Percentiles rank a stretch among this genome's conserved stretches.
These are phyloP conservation scores for Drosophila parthenogenetica DNA, from an alignment of 2,888 invertebrate species.

Conservation along the genomic window DNA sequence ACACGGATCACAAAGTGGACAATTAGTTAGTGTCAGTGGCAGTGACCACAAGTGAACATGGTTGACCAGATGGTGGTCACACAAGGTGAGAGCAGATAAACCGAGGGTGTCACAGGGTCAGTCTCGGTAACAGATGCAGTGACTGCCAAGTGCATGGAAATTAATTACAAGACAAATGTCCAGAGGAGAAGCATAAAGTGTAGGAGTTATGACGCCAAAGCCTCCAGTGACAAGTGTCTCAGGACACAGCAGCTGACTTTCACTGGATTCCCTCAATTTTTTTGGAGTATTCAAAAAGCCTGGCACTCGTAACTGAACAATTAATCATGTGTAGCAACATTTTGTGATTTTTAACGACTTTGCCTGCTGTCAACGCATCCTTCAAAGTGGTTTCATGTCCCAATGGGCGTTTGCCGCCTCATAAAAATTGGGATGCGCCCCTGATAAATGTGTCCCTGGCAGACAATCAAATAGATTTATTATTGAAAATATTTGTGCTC, in stretches of 20 bases:
- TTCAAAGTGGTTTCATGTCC: conserved; percentile 40
- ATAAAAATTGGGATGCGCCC: conserved; percentile 63
- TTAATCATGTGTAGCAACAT: conserved; percentile 79
- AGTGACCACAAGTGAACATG: conserved; percentile 41
- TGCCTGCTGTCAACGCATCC: conserved; percentile 71
- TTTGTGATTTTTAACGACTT: conserved; percentile 82
- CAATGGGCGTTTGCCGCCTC: conserved; percentile 48
- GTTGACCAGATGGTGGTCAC: conserved; percentile 35
- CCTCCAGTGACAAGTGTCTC: conserved; percentile 51
- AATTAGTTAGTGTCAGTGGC: conserved; percentile 45
- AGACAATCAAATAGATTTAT: conserved; percentile 81
- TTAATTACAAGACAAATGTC: conserved; percentile 59
- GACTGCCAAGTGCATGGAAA: conserved; percentile 49
- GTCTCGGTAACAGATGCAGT: conserved; percentile 48
- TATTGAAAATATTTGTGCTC: conserved; percentile 78
- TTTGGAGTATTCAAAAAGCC: conserved; percentile 8
- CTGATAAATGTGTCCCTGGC: conserved; percentile 58
- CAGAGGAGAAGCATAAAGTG: conserved; percentile 47
- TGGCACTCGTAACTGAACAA: conserved; percentile 47
- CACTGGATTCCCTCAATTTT: conserved; percentile 17
- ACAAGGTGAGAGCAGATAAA: conserved; percentile 26
- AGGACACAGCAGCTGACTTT: conserved; percentile 54
- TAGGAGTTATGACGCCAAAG: conserved; percentile 39
- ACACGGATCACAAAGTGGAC: conserved; percentile 72
- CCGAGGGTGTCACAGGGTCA: conserved; percentile 48